A percentile compares a stretch with the other conserved stretches of the same genome.
These are phyloP conservation scores for Vombatus ursinus DNA, from an alignment of 2,113 vertebrate species.

Conservation along the genomic window DNA sequence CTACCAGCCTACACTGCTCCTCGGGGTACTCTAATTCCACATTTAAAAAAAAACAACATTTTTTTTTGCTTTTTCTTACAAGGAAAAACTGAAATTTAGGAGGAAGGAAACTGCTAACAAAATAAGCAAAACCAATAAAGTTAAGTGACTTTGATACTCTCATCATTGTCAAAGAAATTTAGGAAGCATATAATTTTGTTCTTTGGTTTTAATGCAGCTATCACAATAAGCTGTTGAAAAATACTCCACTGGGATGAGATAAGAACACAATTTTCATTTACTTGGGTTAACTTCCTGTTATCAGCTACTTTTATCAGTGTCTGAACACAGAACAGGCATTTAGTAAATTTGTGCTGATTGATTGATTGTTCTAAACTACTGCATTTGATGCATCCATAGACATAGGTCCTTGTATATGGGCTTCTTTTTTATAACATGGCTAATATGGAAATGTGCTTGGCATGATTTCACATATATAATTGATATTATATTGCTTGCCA, in stretches of 20 bases:
- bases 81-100: slow-evolving; percentile 45
- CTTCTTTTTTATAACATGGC: background rate
- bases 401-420: background rate
- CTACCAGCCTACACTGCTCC: background rate
- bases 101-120: slow-evolving; percentile 49
- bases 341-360: too few relatives aligned
- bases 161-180: slow-evolving; percentile 35
- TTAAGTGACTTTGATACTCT: slow-evolving; percentile 28
- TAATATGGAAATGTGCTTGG: background rate
- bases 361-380: background rate
- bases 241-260: background rate
- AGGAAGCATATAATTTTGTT: slow-evolving; percentile 19
- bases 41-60: slow-evolving; percentile 14
- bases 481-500: background rate
- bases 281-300: background rate
- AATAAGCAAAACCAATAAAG: slow-evolving; percentile 53
- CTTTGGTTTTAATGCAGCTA: slow-evolving; percentile 29
- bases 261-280: background rate
- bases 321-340: background rate
- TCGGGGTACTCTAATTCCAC: background rate
- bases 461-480: background rate
- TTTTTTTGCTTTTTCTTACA: background rate
- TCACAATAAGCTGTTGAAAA: slow-evolving; percentile 1
- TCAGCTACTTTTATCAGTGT: background rate
- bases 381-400: background rate